Base-by-base conservation (phyloP, 1,140 invertebrate species). In the Zaprionus davidi region DNA sequence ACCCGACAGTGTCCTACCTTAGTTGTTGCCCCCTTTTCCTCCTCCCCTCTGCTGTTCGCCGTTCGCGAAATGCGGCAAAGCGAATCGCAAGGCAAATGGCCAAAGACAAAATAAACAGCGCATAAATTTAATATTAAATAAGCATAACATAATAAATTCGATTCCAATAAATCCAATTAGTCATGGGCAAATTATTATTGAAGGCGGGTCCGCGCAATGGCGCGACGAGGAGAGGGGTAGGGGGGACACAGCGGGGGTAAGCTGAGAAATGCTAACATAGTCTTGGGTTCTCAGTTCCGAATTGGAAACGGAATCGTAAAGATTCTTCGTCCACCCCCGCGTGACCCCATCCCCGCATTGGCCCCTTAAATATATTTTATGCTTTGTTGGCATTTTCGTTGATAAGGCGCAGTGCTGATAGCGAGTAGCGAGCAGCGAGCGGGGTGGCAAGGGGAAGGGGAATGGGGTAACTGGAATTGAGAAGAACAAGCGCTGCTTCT, bases 161-260 rank as follows among this genome's bases (percentile, higher is more conserved):
- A 91, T 87, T 86, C 75, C 82, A 90, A 90, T 90, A 86, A 87
- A 91, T 91, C 87, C 87, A 90, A 90, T 90, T 90, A 90, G 87
- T 90, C 83, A 91, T 87, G 87, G 82, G 71, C 87, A 91, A 91
- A 90, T 90, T 91, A 85, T 90, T 91, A 91, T 88, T 90, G 81
- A 90, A 84, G 84, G 69, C 80, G 67, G 63, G 63, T 66, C 26
- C 28, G 28, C 24, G 26, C 53, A 12, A 4, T 6, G 22, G 26
- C 15, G 22, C 53, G 26, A 56, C 24, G 6, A 24, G 24, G 22
- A 2, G 46, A 22, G 28, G 11, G 12, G 13, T 2, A 31, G 26
- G 22, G 24, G n/a, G 5, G 22, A 13, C 38, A 20, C 22, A 13
- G 46, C 1, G 38, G 22, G 31, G 24, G 20, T 9, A 31, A 36